Evolutionary conservation across 37 sponge, comb jelly and placozoan species (phyloP).

Genomic region (Petrosia ficiformis): DNA sequence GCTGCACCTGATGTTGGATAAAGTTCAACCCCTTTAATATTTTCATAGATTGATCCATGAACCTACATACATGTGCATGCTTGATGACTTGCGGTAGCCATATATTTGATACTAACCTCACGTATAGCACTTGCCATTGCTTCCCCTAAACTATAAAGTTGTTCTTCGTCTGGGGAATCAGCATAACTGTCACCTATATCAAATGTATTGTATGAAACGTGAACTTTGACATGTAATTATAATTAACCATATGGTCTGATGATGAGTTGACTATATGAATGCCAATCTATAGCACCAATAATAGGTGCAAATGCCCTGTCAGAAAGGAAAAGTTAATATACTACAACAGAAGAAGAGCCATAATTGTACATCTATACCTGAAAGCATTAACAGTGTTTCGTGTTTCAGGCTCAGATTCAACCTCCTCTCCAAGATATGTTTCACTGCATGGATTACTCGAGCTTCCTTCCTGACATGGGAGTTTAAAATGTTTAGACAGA

Average conservation of each 20-base stretch:
- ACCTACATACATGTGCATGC: constrained; percentile 1
- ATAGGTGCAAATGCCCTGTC: constrained; percentile 31
- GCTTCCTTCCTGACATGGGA: constrained; percentile 10
- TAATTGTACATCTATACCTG: too few species aligned
- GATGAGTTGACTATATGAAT: constrained; percentile 67
- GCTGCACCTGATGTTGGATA: constrained; percentile 55
- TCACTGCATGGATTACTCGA: constrained; percentile 36
- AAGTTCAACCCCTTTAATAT: neutral
- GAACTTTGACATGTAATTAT: neutral
- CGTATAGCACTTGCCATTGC: constrained; percentile 6
- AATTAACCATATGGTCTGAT: constrained; percentile 50
- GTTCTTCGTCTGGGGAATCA: constrained; percentile 52
- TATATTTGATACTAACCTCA: neutral
- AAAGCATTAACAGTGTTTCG: constrained; percentile 50
- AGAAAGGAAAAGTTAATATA: neutral
- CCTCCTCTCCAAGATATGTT: constrained; percentile 23
- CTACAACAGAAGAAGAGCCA: too few species aligned
- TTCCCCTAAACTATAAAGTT: constrained; percentile 38
- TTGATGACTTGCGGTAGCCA: too few species aligned
- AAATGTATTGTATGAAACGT: neutral
- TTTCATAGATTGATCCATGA: neutral
- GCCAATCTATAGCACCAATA: constrained; percentile 73
- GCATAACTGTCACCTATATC: constrained; percentile 43
- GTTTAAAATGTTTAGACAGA: too few species aligned
- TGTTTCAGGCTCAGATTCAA: constrained; percentile 51